A percentile compares a stretch with the other conserved stretches of the same genome.
phyloP scores from a whole-genome alignment of 2,888 invertebrate species.

The Portevinia maculata region DNA sequence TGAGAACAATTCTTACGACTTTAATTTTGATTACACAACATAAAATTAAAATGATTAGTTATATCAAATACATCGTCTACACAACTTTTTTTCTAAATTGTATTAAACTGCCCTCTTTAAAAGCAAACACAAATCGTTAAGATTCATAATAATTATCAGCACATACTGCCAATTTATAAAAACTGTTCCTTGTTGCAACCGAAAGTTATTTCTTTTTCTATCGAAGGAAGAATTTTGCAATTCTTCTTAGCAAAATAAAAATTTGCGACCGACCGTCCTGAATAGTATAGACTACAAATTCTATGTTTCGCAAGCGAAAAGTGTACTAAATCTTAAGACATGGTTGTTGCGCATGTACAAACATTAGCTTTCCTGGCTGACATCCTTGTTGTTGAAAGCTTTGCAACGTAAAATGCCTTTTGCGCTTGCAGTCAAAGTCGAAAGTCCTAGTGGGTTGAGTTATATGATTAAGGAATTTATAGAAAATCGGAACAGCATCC shows the following conservation, averaged over 20 bases:
- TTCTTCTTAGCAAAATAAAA: conserved; percentile 20
- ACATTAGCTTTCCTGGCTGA: conserved; percentile 24
- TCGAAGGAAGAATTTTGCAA: neutral
- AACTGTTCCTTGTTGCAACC: neutral
- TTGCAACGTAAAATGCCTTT: neutral
- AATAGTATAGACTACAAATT: conserved; percentile 54
- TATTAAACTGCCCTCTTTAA: conserved; percentile 23
- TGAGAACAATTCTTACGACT: conserved; percentile 34
- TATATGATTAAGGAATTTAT: neutral
- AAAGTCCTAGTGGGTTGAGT: neutral
- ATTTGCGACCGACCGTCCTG: conserved; percentile 39
- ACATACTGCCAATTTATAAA: conserved; percentile 3
- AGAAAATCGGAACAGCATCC: no score
- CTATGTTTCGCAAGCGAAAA: conserved; percentile 46
- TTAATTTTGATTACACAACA: conserved; percentile 53
- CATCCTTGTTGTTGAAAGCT: conserved; percentile 39
- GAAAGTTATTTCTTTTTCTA: neutral
- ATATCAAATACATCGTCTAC: neutral
- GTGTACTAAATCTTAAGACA: conserved; percentile 29
- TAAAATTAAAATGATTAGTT: conserved; percentile 1
- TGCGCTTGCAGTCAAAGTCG: neutral
- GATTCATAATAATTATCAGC: neutral
- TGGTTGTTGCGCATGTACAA: conserved; percentile 58
- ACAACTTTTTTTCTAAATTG: conserved; percentile 15
- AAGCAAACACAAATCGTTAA: neutral